These are phyloP conservation scores for Tubulanus polymorphus DNA, from an alignment of 2,888 invertebrate genomes.

Conservation along the genomic window DNA sequence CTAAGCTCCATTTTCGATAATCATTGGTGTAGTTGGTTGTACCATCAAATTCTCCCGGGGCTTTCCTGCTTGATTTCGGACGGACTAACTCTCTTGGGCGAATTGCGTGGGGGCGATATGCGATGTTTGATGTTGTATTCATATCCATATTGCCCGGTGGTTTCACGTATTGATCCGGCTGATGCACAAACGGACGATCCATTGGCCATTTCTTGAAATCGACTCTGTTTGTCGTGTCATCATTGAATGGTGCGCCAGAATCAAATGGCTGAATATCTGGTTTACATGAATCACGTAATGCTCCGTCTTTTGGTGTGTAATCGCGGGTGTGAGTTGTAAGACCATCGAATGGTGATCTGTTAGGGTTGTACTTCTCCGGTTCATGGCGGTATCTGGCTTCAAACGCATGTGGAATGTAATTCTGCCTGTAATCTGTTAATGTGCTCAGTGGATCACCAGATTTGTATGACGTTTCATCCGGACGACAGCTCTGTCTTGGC, in stretches of 20 bases:
- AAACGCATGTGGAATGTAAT: constrained; percentile 46
- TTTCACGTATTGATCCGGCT: constrained; percentile 37
- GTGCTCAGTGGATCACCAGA: constrained; percentile 48
- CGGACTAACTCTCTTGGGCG: not conserved
- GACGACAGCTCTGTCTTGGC: constrained; percentile 40
- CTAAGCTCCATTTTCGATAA: constrained; percentile 37
- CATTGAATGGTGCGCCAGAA: constrained; percentile 48
- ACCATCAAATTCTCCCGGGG: constrained; percentile 38
- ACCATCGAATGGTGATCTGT: constrained; percentile 42
- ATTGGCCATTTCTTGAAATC: constrained; percentile 42
- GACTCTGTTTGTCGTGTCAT: constrained; percentile 45
- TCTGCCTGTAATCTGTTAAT: constrained; percentile 44
- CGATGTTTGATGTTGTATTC: constrained; percentile 41
- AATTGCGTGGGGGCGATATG: constrained; percentile 24
- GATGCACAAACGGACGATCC: constrained; percentile 34
- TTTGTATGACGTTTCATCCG: constrained; percentile 33
- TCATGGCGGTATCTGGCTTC: constrained; percentile 31
- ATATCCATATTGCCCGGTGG: constrained; percentile 47
- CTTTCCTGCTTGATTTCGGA: constrained; percentile 16
- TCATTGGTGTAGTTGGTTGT: constrained; percentile 43
- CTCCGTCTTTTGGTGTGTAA: constrained; percentile 30
- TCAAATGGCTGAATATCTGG: constrained; percentile 43
- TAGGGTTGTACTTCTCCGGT: constrained; percentile 34
- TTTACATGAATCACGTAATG: constrained; percentile 38
- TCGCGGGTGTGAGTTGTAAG: constrained; percentile 43